Evolutionary conservation across 2,113 vertebrate genomes (phyloP).

Genomic region (Ictidomys tridecemlineatus): DNA sequence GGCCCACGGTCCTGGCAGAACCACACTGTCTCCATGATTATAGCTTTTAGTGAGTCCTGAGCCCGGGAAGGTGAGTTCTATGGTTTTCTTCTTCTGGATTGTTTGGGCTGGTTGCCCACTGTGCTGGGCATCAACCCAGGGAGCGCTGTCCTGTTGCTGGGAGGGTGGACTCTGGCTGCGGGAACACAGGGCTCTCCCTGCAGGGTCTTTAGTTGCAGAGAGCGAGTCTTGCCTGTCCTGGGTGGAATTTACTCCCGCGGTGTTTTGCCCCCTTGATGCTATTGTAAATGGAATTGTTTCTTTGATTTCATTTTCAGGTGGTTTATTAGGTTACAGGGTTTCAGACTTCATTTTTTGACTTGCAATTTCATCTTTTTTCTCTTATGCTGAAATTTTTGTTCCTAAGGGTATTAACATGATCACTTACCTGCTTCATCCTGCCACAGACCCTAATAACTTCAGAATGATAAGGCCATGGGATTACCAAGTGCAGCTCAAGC

Average conservation of each 20-base stretch:
- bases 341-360: conserved; percentile 56
- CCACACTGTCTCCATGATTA: neutral
- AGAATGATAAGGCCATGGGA: neutral
- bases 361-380: conserved; percentile 57
- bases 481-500: neutral
- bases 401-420: neutral
- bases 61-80: neutral
- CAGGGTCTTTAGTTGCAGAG: neutral
- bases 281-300: neutral
- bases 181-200: neutral
- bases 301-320: conserved; percentile 19
- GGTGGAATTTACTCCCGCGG: neutral
- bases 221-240: neutral
- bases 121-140: neutral
- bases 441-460: neutral
- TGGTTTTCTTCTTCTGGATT: neutral
- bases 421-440: neutral
- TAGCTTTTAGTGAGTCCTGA: neutral
- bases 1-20: rapidly evolving
- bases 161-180: no score
- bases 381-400: conserved; percentile 16
- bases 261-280: neutral
- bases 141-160: neutral
- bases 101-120: neutral
- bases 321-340: conserved; percentile 11